Evolutionary conservation across 37 sponge, comb jelly and placozoan genomes (phyloP), one percentile per base, ranked within the genome.

Genomic region (Spongilla lacustris): DNA sequence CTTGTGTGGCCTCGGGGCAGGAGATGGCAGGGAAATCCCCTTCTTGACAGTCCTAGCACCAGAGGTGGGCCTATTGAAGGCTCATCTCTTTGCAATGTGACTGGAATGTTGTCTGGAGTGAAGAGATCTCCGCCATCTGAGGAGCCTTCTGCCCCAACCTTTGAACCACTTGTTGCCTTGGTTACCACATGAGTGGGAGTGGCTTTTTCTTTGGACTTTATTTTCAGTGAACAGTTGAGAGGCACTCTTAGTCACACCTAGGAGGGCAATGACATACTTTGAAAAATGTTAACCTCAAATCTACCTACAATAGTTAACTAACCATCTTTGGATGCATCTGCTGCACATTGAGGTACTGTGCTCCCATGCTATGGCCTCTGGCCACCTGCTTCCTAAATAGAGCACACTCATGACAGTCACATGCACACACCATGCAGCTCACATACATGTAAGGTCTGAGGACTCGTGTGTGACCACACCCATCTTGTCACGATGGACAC

Each of bases 361-460:
- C 89, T 26, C 93, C 93, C 0, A 76, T 31, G 69, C 74, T 67
- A n/a, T 88, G 82, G 31, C 34, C 31, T 37, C 81, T 49, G 17
- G 85, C 38, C 79, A 85, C 49, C 69, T 92, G 37, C 48, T 83
- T 72, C 31, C 92, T 92, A 70, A n/a, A 73, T 8, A 25, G 30
- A 23, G 31, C n/a, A 73, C 58, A 58, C 58, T 17, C 41, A 41
- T 58, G 8, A 46, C 46, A 58, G 58, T 14, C 1, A 41, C 6
- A 17, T 58, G 27, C 50, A 79, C 25, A 4, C 29, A 79, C 11
- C 1, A 14, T 58, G 12, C 12, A 24, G 75, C 88, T 82, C 74
- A 88, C 89, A 88, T 83, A n/a, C n/a, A n/a, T n/a, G n/a, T n/a
- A 21, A 76, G 3, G 9, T 88, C 83, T 31, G 71, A 76, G 67